phyloP scores from a whole-genome alignment of 92 coral and sea anemone genomes.

The Porites evermanni region DNA sequence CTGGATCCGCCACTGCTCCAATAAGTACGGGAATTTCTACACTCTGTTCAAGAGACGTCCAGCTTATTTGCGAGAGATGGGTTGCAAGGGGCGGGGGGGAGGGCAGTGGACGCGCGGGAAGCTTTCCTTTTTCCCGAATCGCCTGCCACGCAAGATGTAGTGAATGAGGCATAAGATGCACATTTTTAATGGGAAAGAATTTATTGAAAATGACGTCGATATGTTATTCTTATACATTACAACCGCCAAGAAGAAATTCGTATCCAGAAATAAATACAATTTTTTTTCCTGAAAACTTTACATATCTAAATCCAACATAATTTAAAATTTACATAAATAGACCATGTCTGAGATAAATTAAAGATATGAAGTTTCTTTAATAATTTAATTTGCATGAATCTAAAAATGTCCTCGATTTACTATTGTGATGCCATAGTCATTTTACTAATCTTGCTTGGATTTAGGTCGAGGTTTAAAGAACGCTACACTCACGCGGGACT shows the following conservation, averaged over 20 bases:
- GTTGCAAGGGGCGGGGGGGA: no score
- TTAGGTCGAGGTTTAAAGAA: not conserved
- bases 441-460: not conserved
- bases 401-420: constrained; percentile 6
- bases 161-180: no score
- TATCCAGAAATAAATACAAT: constrained; percentile 56
- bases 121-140: no score
- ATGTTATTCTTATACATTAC: constrained; percentile 22
- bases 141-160: no score
- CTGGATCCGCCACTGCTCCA: no score
- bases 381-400: constrained; percentile 7
- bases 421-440: not conserved
- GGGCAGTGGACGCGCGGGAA: no score
- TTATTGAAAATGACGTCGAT: constrained; percentile 36
- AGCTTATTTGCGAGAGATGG: no score
- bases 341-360: constrained; percentile 46
- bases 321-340: constrained; percentile 48
- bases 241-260: constrained; percentile 30
- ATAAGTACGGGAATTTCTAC: no score
- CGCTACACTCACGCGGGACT: constrained; percentile 15
- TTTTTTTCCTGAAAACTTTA: constrained; percentile 40
- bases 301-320: constrained; percentile 49
- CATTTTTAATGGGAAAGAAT: constrained; percentile 35
- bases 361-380: constrained; percentile 1
- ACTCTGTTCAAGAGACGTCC: no score